Evolutionary conservation across 2,888 invertebrate species (phyloP).

Genomic region (Julus scanicus): DNA sequence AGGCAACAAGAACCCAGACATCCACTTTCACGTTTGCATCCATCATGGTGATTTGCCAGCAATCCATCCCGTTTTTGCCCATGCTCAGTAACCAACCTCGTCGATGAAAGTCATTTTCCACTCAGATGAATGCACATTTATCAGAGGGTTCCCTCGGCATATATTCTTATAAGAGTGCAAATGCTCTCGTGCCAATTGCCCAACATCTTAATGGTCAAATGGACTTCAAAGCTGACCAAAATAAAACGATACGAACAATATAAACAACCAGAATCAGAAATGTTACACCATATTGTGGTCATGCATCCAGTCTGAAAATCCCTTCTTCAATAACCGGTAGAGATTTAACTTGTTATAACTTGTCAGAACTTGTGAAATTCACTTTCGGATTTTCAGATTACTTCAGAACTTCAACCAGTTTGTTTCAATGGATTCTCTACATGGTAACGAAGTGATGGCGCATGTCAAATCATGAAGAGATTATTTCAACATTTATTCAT

Average conservation of each 20-base stretch:
- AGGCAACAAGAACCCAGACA: background rate
- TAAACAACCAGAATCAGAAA: no score
- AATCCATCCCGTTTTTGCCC: background rate
- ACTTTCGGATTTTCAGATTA: no score
- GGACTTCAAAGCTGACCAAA: background rate
- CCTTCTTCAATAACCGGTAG: no score
- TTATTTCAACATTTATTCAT: no score
- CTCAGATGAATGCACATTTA: background rate
- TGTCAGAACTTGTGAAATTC: no score
- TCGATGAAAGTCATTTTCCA: conserved; percentile 6
- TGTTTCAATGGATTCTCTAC: no score
- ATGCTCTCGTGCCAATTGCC: background rate
- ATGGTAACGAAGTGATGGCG: no score
- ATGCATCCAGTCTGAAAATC: no score
- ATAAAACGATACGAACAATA: background rate
- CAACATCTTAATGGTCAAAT: background rate
- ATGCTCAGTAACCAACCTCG: background rate
- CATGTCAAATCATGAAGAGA: no score
- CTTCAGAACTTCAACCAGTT: no score
- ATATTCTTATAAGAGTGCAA: background rate
- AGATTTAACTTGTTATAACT: no score
- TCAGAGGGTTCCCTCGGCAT: background rate
- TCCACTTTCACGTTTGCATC: background rate
- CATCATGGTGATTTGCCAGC: conserved; percentile 26
- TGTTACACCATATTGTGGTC: no score